These are phyloP conservation scores for Lepus timidus DNA, from an alignment of 2,113 vertebrate species.

Conservation along the genomic window DNA sequence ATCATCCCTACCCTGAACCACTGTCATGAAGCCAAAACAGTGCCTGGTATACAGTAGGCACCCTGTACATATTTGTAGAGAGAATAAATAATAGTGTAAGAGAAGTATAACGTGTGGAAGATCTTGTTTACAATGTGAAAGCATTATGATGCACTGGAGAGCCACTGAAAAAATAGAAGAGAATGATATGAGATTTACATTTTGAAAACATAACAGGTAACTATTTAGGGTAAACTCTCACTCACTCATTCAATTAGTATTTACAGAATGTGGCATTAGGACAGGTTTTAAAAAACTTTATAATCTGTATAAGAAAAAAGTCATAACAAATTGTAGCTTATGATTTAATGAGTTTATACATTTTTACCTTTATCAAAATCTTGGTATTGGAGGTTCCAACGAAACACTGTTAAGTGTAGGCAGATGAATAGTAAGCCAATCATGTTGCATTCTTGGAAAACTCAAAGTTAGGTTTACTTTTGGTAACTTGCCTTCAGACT, in stretches of 20 bases:
- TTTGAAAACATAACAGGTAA: conserved; percentile 44
- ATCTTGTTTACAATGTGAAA: background rate
- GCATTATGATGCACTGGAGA: background rate
- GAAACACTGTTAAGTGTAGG: background rate
- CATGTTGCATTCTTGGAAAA: background rate
- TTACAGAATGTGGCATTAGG: background rate
- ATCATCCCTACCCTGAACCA: background rate
- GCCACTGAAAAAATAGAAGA: background rate
- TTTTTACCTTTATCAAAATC: conserved; percentile 39
- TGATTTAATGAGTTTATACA: conserved; percentile 30
- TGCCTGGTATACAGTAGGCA: background rate
- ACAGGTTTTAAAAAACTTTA: conserved; percentile 11
- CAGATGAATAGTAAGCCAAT: background rate
- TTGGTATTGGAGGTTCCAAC: background rate
- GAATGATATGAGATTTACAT: conserved; percentile 8
- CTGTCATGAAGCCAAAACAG: background rate
- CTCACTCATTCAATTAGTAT: background rate
- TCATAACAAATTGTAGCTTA: background rate
- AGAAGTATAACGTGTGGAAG: background rate
- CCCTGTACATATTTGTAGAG: conserved; percentile 39
- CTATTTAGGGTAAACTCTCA: background rate
- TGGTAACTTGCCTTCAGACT: conserved; percentile 41
- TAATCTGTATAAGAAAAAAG: conserved; percentile 5
- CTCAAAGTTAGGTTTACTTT: conserved; percentile 28
- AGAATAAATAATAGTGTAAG: conserved; percentile 7